phyloP scores from a whole-genome alignment of 1,140 invertebrate genomes.

The Euura lappo region DNA sequence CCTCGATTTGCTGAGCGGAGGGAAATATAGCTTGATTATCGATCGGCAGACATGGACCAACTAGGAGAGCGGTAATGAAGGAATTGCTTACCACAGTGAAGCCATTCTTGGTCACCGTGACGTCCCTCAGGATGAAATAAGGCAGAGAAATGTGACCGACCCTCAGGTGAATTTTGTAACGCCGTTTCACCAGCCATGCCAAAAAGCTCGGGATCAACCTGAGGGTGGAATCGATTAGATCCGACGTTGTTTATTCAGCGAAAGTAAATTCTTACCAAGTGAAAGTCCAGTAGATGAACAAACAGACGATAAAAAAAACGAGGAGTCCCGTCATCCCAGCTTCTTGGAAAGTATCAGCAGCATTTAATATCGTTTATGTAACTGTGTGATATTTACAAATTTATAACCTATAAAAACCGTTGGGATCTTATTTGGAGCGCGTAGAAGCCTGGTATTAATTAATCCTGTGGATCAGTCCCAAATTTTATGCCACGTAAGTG shows the following conservation, averaged over 20 bases:
- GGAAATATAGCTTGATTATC: conserved; percentile 19
- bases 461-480: no score
- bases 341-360: background rate
- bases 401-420: background rate
- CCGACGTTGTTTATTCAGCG: conserved; percentile 19
- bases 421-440: no score
- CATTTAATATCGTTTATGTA: background rate
- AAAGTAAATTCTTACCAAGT: conserved; percentile 44
- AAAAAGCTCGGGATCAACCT: conserved; percentile 72
- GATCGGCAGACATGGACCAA: no score
- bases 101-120: conserved; percentile 70
- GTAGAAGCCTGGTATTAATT: no score
- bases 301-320: conserved; percentile 44
- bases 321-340: conserved; percentile 50
- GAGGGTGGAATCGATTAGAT: conserved; percentile 29
- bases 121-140: conserved; percentile 71
- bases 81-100: conserved; percentile 69
- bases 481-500: no score
- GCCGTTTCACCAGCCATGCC: conserved; percentile 72
- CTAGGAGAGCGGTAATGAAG: no score
- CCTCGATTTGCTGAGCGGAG: conserved; percentile 77
- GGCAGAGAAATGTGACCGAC: conserved; percentile 73
- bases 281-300: conserved; percentile 52
- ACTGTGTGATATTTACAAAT: background rate
- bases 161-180: conserved; percentile 70